These are phyloP conservation scores for Channa striata DNA, from an alignment of 2,797 vertebrate species.

Conservation along the genomic window DNA sequence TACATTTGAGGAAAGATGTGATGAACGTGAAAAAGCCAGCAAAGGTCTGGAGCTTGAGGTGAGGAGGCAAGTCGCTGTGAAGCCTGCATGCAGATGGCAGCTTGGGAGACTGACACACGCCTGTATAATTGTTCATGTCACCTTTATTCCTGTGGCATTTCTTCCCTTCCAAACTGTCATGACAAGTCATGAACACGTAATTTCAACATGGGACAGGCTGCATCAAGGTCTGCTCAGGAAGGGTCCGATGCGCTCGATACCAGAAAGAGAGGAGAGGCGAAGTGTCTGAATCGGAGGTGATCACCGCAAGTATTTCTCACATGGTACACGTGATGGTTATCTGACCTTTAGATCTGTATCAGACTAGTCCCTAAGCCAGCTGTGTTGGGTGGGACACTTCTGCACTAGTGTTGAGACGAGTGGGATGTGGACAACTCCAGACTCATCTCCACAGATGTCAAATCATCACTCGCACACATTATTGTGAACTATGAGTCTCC, in stretches of 20 bases:
- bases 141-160: slow-evolving; percentile 31
- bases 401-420: slow-evolving; percentile 6
- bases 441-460: slow-evolving; percentile 47
- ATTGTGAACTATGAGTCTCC: slow-evolving; percentile 60
- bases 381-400: slow-evolving; percentile 4
- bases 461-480: slow-evolving; percentile 50
- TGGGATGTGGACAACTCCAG: slow-evolving; percentile 5
- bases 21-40: slow-evolving; percentile 20
- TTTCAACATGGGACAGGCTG: slow-evolving; percentile 30
- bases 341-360: slow-evolving; percentile 36
- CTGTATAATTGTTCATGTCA: slow-evolving; percentile 60
- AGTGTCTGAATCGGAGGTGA: slow-evolving; percentile 13
- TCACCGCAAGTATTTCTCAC: slow-evolving; percentile 21
- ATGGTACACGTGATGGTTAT: slow-evolving; percentile 9
- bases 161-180: slow-evolving; percentile 41
- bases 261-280: neutral
- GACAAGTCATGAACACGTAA: slow-evolving; percentile 48
- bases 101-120: slow-evolving; percentile 36
- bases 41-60: slow-evolving; percentile 15
- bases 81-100: slow-evolving; percentile 5
- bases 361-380: slow-evolving; percentile 7
- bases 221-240: slow-evolving; percentile 8
- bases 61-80: slow-evolving; percentile 9
- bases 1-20: slow-evolving; percentile 9
- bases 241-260: slow-evolving; percentile 10